Evolutionary conservation across 1,140 invertebrate species (phyloP).

Genomic region (Drosophila punjabiensis): DNA sequence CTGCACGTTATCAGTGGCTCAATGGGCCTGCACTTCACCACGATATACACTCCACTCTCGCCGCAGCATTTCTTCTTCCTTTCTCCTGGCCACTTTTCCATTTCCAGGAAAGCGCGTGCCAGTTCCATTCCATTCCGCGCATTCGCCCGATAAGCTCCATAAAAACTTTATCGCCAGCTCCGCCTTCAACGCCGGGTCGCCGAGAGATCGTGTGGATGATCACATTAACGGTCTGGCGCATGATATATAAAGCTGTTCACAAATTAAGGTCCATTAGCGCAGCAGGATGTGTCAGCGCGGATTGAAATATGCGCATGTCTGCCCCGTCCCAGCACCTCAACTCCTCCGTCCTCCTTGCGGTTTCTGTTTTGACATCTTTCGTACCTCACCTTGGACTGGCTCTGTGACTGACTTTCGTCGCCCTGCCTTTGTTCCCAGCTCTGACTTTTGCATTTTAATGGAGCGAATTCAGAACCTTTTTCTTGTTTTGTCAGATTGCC

Average conservation of each 20-base stretch:
- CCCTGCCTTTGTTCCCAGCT: constrained; percentile 39
- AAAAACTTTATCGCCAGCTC: constrained; percentile 70
- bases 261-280: constrained; percentile 84
- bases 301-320: constrained; percentile 82
- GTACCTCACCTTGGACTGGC: constrained; percentile 44
- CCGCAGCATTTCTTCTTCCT: constrained; percentile 2
- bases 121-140: constrained; percentile 47
- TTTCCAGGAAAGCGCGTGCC: constrained; percentile 78
- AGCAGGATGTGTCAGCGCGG: constrained; percentile 81
- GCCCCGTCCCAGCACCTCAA: constrained; percentile 23
- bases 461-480: constrained; percentile 63
- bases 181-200: constrained; percentile 11
- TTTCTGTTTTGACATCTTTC: constrained; percentile 82
- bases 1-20: constrained; percentile 61
- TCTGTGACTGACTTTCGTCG: constrained; percentile 37
- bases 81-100: constrained; percentile 35
- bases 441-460: constrained; percentile 78
- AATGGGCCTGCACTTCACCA: constrained; percentile 18
- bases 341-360: constrained; percentile 55
- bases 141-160: constrained; percentile 66
- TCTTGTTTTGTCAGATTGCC: constrained; percentile 42
- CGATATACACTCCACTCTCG: neutral
- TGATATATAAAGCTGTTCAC: constrained; percentile 84
- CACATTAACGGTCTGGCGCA: constrained; percentile 79
- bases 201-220: constrained; percentile 79